Conservation (phyloP, 2,888 invertebrate genomes). For the Oscheius sp. region DNA sequence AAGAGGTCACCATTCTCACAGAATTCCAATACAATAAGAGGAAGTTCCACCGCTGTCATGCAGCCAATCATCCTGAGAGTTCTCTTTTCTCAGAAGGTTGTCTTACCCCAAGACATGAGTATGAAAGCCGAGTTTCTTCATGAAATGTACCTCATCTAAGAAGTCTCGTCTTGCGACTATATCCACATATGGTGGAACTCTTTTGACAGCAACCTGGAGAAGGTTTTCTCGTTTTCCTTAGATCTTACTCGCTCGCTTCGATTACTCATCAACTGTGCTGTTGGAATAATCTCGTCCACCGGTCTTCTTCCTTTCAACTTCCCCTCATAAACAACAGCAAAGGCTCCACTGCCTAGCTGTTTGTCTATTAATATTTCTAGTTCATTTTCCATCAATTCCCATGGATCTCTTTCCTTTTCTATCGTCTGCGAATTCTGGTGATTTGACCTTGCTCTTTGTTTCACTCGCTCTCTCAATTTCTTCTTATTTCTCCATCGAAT, state of each 20-base stretch:
- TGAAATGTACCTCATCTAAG: conserved; percentile 10
- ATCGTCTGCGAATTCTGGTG: background rate
- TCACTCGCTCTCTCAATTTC: background rate
- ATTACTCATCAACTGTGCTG: conserved; percentile 1
- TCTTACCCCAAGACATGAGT: conserved; percentile 10
- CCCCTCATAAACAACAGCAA: conserved; percentile 58
- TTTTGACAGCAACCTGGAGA: conserved; percentile 11
- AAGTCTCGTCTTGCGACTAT: conserved; percentile 6
- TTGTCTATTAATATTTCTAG: conserved; percentile 46
- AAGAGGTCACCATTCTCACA: conserved; percentile 58
- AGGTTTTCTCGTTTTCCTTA: background rate
- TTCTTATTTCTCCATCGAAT: background rate
- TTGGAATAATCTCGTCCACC: background rate
- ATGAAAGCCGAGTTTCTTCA: conserved; percentile 16
- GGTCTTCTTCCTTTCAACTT: conserved; percentile 41
- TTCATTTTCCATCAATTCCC: conserved; percentile 54
- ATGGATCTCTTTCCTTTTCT: conserved; percentile 12
- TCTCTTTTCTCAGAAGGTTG: background rate
- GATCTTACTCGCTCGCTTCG: background rate
- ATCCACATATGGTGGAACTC: conserved; percentile 16
- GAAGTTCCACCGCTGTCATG: conserved; percentile 19
- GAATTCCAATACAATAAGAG: conserved; percentile 58
- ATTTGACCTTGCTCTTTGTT: background rate
- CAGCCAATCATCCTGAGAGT: conserved; percentile 16
- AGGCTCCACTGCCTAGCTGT: conserved; percentile 58